Evolutionary conservation across 2,113 vertebrate species (phyloP).

Genomic region (Pitta sordida): DNA sequence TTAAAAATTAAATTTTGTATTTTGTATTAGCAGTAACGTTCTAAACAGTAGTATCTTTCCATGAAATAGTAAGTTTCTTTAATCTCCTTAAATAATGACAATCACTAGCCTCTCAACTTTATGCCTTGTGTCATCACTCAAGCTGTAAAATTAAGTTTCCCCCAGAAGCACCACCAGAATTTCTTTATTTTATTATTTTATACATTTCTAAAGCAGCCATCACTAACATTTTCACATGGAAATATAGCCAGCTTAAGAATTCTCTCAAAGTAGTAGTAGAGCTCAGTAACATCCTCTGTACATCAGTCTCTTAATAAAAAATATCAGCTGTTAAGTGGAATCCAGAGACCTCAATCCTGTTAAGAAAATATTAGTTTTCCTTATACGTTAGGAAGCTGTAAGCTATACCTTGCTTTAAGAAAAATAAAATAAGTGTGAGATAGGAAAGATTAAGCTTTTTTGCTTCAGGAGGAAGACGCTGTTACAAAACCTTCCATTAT

Average conservation of each 20-base stretch:
- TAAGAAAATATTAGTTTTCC: neutral
- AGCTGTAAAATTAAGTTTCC: neutral
- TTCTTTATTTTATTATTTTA: neutral
- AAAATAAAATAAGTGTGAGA: neutral
- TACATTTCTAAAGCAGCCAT: neutral
- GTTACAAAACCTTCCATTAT: neutral
- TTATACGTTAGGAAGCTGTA: neutral
- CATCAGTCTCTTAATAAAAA: neutral
- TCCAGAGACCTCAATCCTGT: neutral
- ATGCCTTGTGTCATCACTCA: neutral
- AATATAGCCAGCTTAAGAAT: neutral
- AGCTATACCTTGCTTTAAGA: neutral
- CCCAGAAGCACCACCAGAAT: neutral
- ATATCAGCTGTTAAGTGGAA: neutral
- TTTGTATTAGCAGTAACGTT: neutral
- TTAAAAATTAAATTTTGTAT: neutral
- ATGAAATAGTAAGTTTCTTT: neutral
- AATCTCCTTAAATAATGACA: neutral
- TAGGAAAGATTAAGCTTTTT: neutral
- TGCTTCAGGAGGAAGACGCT: neutral
- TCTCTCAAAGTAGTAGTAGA: neutral
- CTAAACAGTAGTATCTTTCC: neutral
- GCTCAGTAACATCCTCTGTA: neutral
- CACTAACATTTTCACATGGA: neutral
- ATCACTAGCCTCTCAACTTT: neutral